phyloP scores from a whole-genome alignment of 2,888 invertebrate genomes.

The Scaptomyza flava region DNA sequence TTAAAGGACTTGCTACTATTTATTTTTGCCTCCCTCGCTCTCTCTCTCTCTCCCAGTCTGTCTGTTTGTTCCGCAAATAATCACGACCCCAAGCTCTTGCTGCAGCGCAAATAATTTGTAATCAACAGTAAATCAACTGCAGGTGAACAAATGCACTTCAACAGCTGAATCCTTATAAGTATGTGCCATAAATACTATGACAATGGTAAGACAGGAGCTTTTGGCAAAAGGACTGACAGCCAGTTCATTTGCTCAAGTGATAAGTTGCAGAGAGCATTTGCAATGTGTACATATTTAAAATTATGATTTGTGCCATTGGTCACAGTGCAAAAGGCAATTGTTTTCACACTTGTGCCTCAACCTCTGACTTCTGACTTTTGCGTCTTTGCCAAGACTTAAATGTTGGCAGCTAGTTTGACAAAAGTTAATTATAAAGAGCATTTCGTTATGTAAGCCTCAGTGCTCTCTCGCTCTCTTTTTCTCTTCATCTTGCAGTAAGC shows the following conservation, averaged over 20 bases:
- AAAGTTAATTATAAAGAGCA: conserved; percentile 69
- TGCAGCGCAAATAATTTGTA: conserved; percentile 64
- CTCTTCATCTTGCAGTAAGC: conserved; percentile 5
- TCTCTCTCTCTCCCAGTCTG: not conserved
- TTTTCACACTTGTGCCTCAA: conserved; percentile 15
- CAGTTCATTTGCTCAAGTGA: conserved; percentile 56
- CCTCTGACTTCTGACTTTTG: conserved; percentile 23
- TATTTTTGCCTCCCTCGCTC: conserved; percentile 23
- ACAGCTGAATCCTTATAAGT: not conserved
- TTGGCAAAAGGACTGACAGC: conserved; percentile 34
- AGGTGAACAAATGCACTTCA: conserved; percentile 38
- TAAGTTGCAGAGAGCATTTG: conserved; percentile 37
- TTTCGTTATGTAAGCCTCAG: conserved; percentile 13
- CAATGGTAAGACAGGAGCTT: conserved; percentile 28
- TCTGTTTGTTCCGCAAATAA: conserved; percentile 22
- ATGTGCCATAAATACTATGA: conserved; percentile 28
- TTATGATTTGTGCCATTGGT: conserved; percentile 72
- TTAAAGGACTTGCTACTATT: conserved; percentile 38
- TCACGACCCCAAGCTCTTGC: conserved; percentile 8
- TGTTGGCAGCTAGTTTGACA: conserved; percentile 55
- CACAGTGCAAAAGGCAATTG: conserved; percentile 48
- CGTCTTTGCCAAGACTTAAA: conserved; percentile 28
- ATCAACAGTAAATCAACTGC: conserved; percentile 76
- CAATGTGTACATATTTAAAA: conserved; percentile 64
- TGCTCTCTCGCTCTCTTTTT: not conserved